Percentiles rank a stretch among this genome's conserved stretches.
phyloP scores from a whole-genome alignment of 2,113 vertebrate species.

The Chelonoidis abingdonii region DNA sequence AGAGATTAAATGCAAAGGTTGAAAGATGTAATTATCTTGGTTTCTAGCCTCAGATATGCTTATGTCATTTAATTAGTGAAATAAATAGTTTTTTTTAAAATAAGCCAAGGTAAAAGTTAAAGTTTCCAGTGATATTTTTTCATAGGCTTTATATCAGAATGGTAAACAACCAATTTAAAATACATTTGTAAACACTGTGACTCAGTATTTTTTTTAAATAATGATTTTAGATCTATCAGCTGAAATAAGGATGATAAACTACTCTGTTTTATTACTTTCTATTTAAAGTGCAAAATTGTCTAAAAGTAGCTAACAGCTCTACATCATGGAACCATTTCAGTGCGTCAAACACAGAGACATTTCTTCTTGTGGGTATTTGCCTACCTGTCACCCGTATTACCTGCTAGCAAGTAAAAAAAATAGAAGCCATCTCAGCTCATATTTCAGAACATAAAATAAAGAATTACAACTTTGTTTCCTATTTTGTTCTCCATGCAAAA shows the following conservation, averaged over 20 bases:
- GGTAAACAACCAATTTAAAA: neutral
- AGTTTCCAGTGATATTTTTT: slow-evolving; percentile 27
- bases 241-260: neutral
- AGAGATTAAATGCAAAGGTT: slow-evolving; percentile 38
- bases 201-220: neutral
- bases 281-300: neutral
- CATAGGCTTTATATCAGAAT: slow-evolving; percentile 35
- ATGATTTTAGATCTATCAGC: neutral
- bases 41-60: slow-evolving; percentile 22
- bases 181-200: neutral
- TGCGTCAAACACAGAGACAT: neutral
- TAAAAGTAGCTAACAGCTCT: neutral
- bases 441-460: neutral
- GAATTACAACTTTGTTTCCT: neutral
- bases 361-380: neutral
- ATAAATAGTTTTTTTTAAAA: slow-evolving; percentile 36
- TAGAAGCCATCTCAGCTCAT: neutral
- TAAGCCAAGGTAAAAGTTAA: slow-evolving; percentile 21
- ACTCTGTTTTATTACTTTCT: neutral
- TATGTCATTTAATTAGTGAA: slow-evolving; percentile 44
- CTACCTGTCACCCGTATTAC: neutral
- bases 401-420: neutral
- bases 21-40: slow-evolving; percentile 45
- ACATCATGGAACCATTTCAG: neutral
- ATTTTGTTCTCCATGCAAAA: neutral